Evolutionary conservation across 1,140 invertebrate species (phyloP).

Genomic region (Penaeus vannamei): DNA sequence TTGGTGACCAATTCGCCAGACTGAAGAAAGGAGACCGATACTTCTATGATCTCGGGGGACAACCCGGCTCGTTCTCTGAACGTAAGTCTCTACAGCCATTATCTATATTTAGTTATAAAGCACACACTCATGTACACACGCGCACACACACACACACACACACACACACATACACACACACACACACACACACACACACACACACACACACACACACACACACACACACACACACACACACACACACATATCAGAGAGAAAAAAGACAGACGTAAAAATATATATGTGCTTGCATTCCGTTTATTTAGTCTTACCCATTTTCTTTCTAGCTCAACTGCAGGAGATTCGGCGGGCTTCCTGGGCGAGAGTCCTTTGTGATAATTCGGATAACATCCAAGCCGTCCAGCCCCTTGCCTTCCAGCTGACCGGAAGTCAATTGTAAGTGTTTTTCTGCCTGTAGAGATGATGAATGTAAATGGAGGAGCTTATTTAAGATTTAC

Average conservation of each 20-base stretch:
- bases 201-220: no score
- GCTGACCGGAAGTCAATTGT: constrained; percentile 43
- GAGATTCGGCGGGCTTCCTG: constrained; percentile 75
- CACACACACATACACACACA: no score
- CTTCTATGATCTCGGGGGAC: constrained; percentile 79
- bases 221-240: no score
- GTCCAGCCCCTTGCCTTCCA: constrained; percentile 75
- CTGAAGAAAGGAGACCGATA: constrained; percentile 84
- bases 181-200: no score
- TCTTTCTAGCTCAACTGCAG: constrained; percentile 74
- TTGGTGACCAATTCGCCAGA: constrained; percentile 86
- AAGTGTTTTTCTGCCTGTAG: background rate
- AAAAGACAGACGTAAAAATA: no score
- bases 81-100: constrained; percentile 68
- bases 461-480: no score
- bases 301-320: background rate
- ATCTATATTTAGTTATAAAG: no score
- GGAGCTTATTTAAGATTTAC: no score
- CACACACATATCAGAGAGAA: no score
- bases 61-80: constrained; percentile 74
- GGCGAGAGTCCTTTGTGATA: constrained; percentile 77
- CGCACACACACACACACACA: no score
- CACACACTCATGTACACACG: no score
- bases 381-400: constrained; percentile 73
- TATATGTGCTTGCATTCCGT: no score